These are phyloP conservation scores for Lepilemur ruficaudatus DNA, from an alignment of 2,797 vertebrate species.

Conservation along the genomic window DNA sequence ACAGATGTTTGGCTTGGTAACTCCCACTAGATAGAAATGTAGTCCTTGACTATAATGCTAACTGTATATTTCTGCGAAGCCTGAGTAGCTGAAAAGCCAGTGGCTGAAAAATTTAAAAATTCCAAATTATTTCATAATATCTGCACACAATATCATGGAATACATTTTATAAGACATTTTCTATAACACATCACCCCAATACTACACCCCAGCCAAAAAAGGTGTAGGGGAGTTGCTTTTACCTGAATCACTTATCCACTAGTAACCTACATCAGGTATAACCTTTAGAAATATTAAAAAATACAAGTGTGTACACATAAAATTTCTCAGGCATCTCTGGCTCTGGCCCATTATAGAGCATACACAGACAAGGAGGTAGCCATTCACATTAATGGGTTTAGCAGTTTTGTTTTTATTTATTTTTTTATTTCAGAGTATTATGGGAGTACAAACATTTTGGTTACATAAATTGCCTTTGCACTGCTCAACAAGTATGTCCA, in stretches of 20 bases:
- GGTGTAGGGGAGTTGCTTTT: not conserved
- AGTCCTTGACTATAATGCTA: not conserved
- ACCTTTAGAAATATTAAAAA: slow-evolving; percentile 3
- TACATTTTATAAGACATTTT: slow-evolving; percentile 19
- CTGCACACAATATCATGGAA: not conserved
- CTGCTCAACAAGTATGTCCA: no score
- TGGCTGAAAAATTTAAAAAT: not conserved
- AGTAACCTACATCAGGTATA: not conserved
- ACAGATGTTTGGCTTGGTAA: not conserved
- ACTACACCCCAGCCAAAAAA: not conserved
- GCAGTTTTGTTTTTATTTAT: not conserved
- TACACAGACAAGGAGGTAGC: not conserved
- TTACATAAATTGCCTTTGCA: no score
- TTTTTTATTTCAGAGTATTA: no score
- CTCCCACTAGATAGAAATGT: not conserved
- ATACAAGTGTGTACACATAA: not conserved
- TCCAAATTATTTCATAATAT: slow-evolving; percentile 21
- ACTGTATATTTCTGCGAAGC: not conserved
- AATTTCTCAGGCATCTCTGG: not conserved
- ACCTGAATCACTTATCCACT: not conserved
- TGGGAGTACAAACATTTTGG: no score
- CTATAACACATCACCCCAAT: not conserved
- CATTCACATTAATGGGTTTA: not conserved
- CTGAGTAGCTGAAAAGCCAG: not conserved
- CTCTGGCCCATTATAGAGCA: not conserved